These are phyloP conservation scores for Cinclus mexicanus DNA, from an alignment of 2,113 vertebrate species.

Conservation along the genomic window DNA sequence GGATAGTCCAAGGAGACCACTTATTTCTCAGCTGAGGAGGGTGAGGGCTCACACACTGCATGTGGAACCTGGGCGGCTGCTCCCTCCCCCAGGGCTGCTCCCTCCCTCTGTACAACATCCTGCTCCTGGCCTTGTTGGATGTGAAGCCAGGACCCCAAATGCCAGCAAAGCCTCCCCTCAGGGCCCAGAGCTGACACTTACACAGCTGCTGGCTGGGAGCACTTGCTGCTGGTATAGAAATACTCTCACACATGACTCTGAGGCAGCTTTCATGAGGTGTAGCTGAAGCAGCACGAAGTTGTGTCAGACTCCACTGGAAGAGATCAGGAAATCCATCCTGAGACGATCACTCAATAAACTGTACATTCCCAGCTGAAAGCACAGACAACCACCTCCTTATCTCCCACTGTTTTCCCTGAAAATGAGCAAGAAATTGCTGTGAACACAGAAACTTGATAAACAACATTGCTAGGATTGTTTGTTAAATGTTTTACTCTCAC, in stretches of 20 bases:
- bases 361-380: background rate
- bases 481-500: background rate
- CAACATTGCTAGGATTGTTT: background rate
- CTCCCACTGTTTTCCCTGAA: background rate
- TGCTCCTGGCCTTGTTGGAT: accelerated
- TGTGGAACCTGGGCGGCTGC: background rate
- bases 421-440: background rate
- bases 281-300: constrained; percentile 40
- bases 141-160: background rate
- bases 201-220: constrained; percentile 53
- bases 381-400: background rate
- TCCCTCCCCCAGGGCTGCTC: background rate
- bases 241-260: constrained; percentile 29
- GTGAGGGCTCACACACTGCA: background rate
- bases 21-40: background rate
- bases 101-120: background rate
- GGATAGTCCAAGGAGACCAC: background rate
- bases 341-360: background rate
- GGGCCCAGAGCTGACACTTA: background rate
- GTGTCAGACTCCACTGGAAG: constrained; percentile 47
- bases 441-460: background rate
- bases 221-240: constrained; percentile 62
- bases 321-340: background rate
- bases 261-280: background rate
- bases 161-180: background rate